Percentiles rank a stretch among this genome's conserved stretches.
These are phyloP conservation scores for Marmota flaviventris DNA, from an alignment of 2,113 vertebrate species.

Conservation along the genomic window DNA sequence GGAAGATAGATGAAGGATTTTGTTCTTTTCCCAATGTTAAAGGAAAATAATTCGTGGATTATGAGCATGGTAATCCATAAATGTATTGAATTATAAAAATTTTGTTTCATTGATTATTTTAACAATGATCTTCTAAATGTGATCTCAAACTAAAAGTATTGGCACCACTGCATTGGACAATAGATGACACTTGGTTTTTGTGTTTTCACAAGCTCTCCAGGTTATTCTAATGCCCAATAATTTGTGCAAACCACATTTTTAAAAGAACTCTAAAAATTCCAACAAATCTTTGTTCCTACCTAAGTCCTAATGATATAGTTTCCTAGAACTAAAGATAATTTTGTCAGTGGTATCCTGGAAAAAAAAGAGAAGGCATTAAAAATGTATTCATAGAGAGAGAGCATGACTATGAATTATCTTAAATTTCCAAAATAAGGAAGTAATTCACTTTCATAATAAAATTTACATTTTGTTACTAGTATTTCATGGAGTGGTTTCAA, in stretches of 20 bases:
- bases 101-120: background rate
- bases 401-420: background rate
- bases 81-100: background rate
- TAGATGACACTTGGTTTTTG: background rate
- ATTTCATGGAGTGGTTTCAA: background rate
- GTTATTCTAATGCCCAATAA: background rate
- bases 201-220: background rate
- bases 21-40: too few species aligned
- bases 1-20: too few species aligned
- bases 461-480: background rate
- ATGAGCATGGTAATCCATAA: background rate
- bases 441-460: background rate
- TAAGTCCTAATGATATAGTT: background rate
- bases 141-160: background rate
- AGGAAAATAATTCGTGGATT: too few species aligned
- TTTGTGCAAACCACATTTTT: background rate
- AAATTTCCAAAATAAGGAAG: background rate
- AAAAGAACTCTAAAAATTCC: background rate
- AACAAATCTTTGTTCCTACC: background rate
- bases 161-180: background rate
- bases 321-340: background rate
- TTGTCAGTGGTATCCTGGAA: background rate
- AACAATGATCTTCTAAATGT: background rate
- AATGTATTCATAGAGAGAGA: background rate
- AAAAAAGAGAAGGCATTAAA: background rate